Conservation (phyloP, 2,888 invertebrate genomes). For the Perizoma affinitatum region DNA sequence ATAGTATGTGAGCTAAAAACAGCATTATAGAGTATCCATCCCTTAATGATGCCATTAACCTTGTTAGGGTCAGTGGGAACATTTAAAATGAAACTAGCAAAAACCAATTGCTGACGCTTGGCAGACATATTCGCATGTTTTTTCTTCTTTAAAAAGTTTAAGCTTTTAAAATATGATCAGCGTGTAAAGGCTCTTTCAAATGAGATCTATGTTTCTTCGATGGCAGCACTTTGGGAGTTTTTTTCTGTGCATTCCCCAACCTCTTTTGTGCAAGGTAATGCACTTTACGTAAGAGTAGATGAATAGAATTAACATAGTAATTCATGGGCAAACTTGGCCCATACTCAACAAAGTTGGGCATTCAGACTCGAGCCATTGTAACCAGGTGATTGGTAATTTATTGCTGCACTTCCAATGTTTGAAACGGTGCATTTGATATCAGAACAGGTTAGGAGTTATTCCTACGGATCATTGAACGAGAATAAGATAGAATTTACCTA, state of each 20-base stretch:
- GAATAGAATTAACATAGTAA: constrained; percentile 68
- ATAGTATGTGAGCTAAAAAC: no score
- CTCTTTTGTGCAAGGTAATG: constrained; percentile 61
- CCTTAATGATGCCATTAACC: no score
- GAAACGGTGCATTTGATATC: constrained; percentile 17
- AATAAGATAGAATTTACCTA: not conserved
- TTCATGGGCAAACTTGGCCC: constrained; percentile 67
- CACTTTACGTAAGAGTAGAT: constrained; percentile 57
- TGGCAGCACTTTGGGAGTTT: not conserved
- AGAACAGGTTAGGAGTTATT: constrained; percentile 4
- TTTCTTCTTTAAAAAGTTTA: no score
- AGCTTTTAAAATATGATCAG: no score
- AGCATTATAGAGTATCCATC: no score
- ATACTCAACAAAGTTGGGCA: constrained; percentile 56
- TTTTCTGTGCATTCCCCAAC: not conserved
- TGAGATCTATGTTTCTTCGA: not conserved
- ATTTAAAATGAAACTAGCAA: no score
- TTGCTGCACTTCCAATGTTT: constrained; percentile 42
- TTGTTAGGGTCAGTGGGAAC: no score
- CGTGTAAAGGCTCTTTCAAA: no score
- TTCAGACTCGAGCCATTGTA: constrained; percentile 49
- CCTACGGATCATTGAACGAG: not conserved
- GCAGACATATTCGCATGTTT: no score
- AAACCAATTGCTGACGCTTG: no score
- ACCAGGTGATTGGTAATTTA: constrained; percentile 64